phyloP scores from a whole-genome alignment of 2,113 vertebrate genomes.

The Trogon surrucura region DNA sequence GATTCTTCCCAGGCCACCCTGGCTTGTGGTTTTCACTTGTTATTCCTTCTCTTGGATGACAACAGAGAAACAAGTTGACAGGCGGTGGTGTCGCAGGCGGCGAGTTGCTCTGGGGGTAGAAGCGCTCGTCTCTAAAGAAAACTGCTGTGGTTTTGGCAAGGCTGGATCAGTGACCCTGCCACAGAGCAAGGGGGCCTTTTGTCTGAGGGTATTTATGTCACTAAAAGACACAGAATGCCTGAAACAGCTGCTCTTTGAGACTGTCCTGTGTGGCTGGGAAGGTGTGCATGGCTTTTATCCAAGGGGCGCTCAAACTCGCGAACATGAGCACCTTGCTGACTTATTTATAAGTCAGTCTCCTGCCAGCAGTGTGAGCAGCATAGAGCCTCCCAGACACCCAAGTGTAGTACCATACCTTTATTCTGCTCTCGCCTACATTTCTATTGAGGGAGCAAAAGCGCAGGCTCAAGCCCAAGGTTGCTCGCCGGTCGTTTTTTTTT shows the following conservation, averaged over 20 bases:
- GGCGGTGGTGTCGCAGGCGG: background rate
- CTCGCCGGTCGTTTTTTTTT: background rate
- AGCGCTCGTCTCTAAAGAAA: background rate
- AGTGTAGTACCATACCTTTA: background rate
- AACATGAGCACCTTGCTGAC: background rate
- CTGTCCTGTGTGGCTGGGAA: background rate
- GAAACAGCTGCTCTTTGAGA: background rate
- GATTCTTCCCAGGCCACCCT: background rate
- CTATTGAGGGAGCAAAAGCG: background rate
- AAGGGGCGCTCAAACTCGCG: background rate
- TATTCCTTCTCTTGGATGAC: background rate
- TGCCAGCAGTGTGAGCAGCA: background rate
- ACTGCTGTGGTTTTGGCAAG: background rate
- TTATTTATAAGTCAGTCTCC: background rate
- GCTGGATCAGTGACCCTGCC: background rate
- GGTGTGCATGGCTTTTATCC: background rate
- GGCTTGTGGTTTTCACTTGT: slow-evolving; percentile 29
- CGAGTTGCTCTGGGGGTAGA: background rate
- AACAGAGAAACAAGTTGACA: slow-evolving; percentile 23
- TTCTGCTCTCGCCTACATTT: background rate
- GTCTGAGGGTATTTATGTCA: background rate
- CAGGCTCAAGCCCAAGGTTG: background rate
- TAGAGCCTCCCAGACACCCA: background rate
- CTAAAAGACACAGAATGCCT: background rate
- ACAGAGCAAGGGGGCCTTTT: background rate